Percentiles rank a stretch among this genome's conserved stretches.
These are phyloP conservation scores for Naso thynnoides DNA, from an alignment of 2,797 vertebrate genomes.

Conservation along the genomic window DNA sequence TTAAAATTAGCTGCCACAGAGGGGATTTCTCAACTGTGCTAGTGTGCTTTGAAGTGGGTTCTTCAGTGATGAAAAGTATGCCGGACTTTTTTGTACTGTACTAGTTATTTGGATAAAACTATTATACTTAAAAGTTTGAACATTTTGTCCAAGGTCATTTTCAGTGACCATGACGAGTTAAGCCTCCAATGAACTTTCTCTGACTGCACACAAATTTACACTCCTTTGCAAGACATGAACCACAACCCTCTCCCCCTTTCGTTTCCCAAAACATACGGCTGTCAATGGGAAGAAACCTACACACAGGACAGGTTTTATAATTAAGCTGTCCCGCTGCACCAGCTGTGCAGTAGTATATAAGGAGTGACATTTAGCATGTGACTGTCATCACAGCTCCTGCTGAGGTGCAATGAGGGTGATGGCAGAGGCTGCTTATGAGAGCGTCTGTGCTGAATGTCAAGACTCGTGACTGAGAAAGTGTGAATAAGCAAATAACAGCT, in stretches of 20 bases:
- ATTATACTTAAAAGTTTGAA: neutral
- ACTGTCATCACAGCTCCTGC: slow-evolving; percentile 29
- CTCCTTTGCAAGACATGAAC: slow-evolving; percentile 8
- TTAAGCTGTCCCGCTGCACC: neutral
- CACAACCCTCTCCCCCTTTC: neutral
- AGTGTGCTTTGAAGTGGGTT: neutral
- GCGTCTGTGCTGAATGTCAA: slow-evolving; percentile 27
- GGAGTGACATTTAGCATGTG: slow-evolving; percentile 21
- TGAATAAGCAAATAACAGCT: slow-evolving; percentile 3
- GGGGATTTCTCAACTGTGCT: neutral
- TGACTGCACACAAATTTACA: slow-evolving; percentile 1
- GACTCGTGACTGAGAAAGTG: slow-evolving; percentile 30
- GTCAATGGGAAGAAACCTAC: slow-evolving; percentile 25
- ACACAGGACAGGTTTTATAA: slow-evolving; percentile 2
- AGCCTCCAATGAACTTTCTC: slow-evolving; percentile 28
- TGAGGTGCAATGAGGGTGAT: neutral
- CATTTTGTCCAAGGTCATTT: neutral
- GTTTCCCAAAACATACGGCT: slow-evolving; percentile 8
- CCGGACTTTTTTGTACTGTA: neutral
- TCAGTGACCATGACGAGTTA: slow-evolving; percentile 11
- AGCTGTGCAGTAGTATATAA: neutral
- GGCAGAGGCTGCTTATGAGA: slow-evolving; percentile 19
- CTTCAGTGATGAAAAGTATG: neutral
- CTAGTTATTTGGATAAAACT: neutral
- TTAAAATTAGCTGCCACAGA: neutral